phyloP scores from a whole-genome alignment of 2,888 invertebrate species.

The Aporophyla lueneburgensis region DNA sequence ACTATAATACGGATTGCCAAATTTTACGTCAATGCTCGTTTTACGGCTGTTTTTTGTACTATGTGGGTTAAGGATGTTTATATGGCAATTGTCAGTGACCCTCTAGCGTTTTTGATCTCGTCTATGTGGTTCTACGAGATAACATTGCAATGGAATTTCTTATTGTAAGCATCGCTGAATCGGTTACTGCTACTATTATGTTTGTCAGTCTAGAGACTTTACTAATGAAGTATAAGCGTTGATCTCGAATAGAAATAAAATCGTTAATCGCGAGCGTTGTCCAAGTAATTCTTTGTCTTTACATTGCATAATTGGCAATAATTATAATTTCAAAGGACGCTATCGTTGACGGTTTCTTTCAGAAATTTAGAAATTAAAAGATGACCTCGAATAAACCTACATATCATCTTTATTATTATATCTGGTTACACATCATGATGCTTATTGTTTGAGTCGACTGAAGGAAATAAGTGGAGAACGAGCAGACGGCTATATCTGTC shows the following conservation, averaged over 20 bases:
- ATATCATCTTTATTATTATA: slow-evolving; percentile 5
- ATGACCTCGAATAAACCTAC: background rate
- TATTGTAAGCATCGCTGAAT: background rate
- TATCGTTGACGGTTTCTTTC: slow-evolving; percentile 10
- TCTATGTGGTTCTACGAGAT: background rate
- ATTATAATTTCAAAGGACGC: slow-evolving; percentile 1
- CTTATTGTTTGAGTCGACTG: slow-evolving; percentile 31
- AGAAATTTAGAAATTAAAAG: slow-evolving; percentile 3
- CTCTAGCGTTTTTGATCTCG: slow-evolving; percentile 3
- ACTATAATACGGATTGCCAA: slow-evolving; percentile 52
- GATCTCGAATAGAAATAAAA: too few species aligned
- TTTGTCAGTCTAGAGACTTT: background rate
- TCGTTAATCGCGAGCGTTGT: background rate
- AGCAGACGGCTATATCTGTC: slow-evolving; percentile 33
- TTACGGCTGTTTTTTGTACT: slow-evolving; percentile 45
- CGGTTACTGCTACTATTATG: background rate
- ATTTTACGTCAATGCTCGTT: slow-evolving; percentile 57
- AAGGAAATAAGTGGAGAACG: slow-evolving; percentile 26
- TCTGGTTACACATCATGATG: slow-evolving; percentile 13
- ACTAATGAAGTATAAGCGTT: background rate
- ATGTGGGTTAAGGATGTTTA: slow-evolving; percentile 40
- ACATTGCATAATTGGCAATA: background rate
- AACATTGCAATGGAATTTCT: background rate
- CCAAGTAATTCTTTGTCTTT: slow-evolving; percentile 1
- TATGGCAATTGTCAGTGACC: slow-evolving; percentile 17